A percentile compares a stretch with the other conserved stretches of the same genome.
These are phyloP conservation scores for Meteorus sp. DNA, from an alignment of 1,140 invertebrate species.

Conservation along the genomic window DNA sequence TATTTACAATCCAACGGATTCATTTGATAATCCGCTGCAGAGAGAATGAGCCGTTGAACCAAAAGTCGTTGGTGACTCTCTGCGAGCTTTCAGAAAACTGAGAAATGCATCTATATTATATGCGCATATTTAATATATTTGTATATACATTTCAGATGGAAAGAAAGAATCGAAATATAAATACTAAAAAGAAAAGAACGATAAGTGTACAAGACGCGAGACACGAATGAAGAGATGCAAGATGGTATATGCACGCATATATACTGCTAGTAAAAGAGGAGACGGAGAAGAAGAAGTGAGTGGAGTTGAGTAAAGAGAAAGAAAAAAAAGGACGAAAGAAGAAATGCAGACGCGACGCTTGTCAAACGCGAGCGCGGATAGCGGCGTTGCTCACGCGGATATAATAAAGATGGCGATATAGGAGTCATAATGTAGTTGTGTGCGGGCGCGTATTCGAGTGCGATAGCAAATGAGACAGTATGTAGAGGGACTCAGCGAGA, in stretches of 20 bases:
- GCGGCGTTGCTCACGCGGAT: constrained; percentile 38
- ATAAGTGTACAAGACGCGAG: constrained; percentile 4
- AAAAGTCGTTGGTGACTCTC: background rate
- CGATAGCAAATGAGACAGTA: background rate
- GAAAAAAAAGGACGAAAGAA: constrained; percentile 2
- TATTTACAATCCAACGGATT: constrained; percentile 21
- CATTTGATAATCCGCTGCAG: constrained; percentile 7
- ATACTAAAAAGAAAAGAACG: constrained; percentile 1
- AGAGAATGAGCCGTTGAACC: background rate
- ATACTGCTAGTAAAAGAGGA: constrained; percentile 1
- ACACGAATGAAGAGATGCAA: constrained; percentile 10
- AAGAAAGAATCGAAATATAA: background rate
- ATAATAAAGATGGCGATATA: constrained; percentile 60
- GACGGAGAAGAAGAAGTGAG: background rate
- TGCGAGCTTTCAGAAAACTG: background rate
- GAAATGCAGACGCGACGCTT: constrained; percentile 34
- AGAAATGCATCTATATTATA: constrained; percentile 2
- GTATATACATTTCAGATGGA: background rate
- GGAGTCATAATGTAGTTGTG: constrained; percentile 56
- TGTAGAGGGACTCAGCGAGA: background rate
- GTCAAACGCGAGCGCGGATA: constrained; percentile 43
- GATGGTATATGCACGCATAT: background rate
- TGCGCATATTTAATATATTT: background rate
- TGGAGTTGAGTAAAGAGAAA: too few relatives aligned
- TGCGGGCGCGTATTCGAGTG: constrained; percentile 31